Percentiles rank a stretch among this genome's conserved stretches.
Conservation (phyloP, 2,888 invertebrate species). For the Eustalomyia histrio region DNA sequence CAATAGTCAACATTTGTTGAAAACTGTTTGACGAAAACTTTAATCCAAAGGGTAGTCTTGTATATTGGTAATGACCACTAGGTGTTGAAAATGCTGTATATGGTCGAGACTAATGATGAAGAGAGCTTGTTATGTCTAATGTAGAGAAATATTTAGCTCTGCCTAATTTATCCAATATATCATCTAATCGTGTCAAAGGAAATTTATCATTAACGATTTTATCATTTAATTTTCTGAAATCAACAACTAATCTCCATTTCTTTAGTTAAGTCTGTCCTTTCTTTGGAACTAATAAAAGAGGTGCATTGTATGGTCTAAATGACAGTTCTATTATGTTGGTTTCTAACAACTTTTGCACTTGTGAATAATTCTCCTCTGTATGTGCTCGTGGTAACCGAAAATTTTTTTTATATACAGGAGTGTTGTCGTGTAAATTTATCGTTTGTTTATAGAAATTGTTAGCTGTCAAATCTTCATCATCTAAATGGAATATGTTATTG, state of each 20-base stretch:
- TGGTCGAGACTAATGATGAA: background rate
- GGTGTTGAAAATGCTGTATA: background rate
- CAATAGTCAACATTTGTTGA: constrained; percentile 18
- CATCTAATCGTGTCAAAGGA: background rate
- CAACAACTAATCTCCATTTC: constrained; percentile 35
- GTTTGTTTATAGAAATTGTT: no score
- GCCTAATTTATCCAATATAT: constrained; percentile 8
- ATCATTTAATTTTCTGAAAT: constrained; percentile 12
- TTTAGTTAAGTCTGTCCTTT: constrained; percentile 23
- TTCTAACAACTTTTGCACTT: constrained; percentile 17
- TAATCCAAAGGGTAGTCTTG: background rate
- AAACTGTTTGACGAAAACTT: constrained; percentile 18
- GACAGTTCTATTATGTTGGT: constrained; percentile 26
- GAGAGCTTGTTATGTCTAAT: constrained; percentile 9
- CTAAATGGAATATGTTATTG: no score
- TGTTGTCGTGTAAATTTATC: no score
- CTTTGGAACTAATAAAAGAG: constrained; percentile 18
- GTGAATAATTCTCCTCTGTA: constrained; percentile 4
- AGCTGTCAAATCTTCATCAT: no score
- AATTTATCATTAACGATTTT: background rate
- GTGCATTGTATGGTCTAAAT: constrained; percentile 19
- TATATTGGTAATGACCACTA: constrained; percentile 8
- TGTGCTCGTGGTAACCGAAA: constrained; percentile 11
- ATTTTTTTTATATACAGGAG: constrained; percentile 19
- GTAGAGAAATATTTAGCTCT: constrained; percentile 20